Percentiles rank a stretch among this genome's conserved stretches.
phyloP scores from a whole-genome alignment of 1,140 invertebrate species.

The Drosophila kikkawai region DNA sequence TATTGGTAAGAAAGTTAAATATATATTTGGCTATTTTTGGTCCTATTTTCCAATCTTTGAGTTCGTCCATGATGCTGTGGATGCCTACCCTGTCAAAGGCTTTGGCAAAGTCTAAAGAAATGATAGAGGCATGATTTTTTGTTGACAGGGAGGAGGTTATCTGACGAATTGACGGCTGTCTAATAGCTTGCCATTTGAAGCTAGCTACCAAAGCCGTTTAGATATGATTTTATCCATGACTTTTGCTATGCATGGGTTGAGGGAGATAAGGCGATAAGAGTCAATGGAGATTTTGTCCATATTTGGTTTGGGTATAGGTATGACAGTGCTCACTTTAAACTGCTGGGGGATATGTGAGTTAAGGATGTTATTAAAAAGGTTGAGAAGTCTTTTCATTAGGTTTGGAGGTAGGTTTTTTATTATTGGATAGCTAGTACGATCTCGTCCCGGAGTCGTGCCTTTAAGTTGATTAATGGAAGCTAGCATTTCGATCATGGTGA shows the following conservation, averaged over 20 bases:
- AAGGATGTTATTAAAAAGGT: background rate
- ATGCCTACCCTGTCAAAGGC: conserved; percentile 32
- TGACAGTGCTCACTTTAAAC: conserved; percentile 6
- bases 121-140: too few relatives aligned
- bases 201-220: conserved; percentile 11
- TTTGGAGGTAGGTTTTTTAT: conserved; percentile 4
- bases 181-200: conserved; percentile 2
- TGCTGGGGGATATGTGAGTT: background rate
- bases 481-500: too few relatives aligned
- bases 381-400: background rate
- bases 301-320: conserved; percentile 11
- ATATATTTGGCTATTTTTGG: background rate
- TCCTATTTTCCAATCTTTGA: conserved; percentile 26
- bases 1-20: conserved; percentile 32
- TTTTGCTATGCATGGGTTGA: background rate
- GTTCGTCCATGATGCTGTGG: conserved; percentile 20
- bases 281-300: background rate
- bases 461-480: too few relatives aligned
- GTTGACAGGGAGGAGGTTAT: too few relatives aligned
- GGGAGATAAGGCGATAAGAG: conserved; percentile 1
- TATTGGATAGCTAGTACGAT: background rate
- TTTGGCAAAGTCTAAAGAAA: conserved; percentile 23
- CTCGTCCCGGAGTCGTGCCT: too few relatives aligned
- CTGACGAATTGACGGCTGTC: conserved; percentile 1
- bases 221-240: conserved; percentile 1